Percentiles rank a stretch among this genome's conserved stretches.
phyloP scores from a whole-genome alignment of 2,888 invertebrate genomes.

The Acanthosepion lycidas region DNA sequence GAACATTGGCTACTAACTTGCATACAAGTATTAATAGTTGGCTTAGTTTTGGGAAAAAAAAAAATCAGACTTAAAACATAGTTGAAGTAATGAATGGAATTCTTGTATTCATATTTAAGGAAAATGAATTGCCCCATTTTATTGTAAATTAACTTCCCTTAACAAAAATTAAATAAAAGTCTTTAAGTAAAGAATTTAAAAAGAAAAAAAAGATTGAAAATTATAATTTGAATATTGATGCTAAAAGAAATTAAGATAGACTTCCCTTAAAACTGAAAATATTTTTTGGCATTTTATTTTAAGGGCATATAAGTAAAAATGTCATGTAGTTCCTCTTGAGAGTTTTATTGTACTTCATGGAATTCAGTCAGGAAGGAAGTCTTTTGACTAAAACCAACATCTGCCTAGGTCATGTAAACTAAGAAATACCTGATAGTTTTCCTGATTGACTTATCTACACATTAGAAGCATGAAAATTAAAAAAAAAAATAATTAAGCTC shows the following conservation, averaged over 20 bases:
- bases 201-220: too few species aligned
- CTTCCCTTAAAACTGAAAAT: too few species aligned
- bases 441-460: too few species aligned
- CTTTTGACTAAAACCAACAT: background rate
- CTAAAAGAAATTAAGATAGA: too few species aligned
- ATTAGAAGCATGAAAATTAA: too few species aligned
- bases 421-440: background rate
- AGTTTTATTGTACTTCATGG: background rate
- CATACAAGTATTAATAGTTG: background rate
- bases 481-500: too few species aligned
- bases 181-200: background rate
- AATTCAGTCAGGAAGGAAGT: slow-evolving; percentile 11
- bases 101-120: background rate
- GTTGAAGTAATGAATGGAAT: background rate
- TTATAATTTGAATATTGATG: too few species aligned
- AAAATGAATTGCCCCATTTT: background rate
- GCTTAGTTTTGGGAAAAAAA: background rate
- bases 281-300: background rate
- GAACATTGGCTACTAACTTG: background rate
- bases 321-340: background rate
- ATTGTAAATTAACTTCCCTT: background rate
- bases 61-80: background rate
- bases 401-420: background rate
- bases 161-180: background rate
- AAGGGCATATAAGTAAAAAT: background rate